Base-by-base conservation (phyloP, 1,140 invertebrate species). In the Drosophila tsacasi region DNA sequence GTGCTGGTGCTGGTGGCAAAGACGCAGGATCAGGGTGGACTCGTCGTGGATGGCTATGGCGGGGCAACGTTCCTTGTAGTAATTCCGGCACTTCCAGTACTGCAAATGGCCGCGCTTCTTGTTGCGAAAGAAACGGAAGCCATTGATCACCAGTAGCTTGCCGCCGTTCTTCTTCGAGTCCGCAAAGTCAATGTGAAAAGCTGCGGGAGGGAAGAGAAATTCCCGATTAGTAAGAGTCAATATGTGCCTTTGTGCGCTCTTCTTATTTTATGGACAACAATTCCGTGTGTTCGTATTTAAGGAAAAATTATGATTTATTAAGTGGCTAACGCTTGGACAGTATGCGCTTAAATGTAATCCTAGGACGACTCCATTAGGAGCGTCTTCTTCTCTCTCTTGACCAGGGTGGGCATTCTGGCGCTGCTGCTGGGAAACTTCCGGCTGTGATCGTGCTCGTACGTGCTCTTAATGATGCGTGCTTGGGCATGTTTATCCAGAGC, bases 61-160 rank as follows among this genome's bases (percentile, higher is more conserved):
- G 17, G 92, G 92, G 54, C 92, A 93, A 15, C 93, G 93, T 15
- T 92, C 87, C 44, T 87, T 90, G 37, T 93, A 93, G 69, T 93
- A 93, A 58, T 93, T 91, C 12, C 92, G 91, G 47, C 92, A 93
- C 57, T 93, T 93, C 92, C 92, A 93, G 58, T 93, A 93, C 58
- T 93, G 92, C 49, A 91, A 64, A 5, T 89, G 80, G 0, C 91
- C 92, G 13, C 92, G 91, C 23, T 93, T 93, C 72, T 92, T 92
- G 62, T 93, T 93, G 7, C 92, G 76, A 46, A 93, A 93, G 60
- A 93, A 93, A 3, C 91, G 84, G 39, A 92, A 93, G 7, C 92
- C 92, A 85, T 93, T 93, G n/a, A 93, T 90, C 3, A 93, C 92
- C 50, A 93, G 74, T 30, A 93, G 42, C 65, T 93, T 93, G 47